Conservation (phyloP, 2,113 vertebrate species). For the Rhinolophus sinicus region DNA sequence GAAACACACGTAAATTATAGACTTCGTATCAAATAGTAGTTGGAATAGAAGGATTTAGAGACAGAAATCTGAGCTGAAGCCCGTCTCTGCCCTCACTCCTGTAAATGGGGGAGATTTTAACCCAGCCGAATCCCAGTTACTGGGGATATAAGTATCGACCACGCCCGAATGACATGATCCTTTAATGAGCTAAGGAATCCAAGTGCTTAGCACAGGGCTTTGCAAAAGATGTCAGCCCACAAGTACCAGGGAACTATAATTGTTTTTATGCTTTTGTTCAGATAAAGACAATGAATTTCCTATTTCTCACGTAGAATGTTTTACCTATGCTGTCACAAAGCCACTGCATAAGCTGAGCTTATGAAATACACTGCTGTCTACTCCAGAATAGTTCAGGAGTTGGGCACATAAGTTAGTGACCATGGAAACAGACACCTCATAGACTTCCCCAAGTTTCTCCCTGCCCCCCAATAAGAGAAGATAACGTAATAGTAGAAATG, state of each 20-base stretch:
- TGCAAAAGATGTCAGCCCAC: not conserved
- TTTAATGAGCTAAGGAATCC: not conserved
- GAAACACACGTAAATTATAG: not conserved
- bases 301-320: not conserved
- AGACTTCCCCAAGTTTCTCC: not conserved
- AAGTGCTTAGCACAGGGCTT: not conserved
- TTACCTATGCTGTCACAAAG: not conserved
- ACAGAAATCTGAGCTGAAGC: not conserved
- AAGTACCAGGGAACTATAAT: not conserved
- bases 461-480: not conserved
- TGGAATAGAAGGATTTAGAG: not conserved
- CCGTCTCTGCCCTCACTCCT: not conserved
- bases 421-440: not conserved
- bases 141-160: not conserved
- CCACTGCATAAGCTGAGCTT: not conserved
- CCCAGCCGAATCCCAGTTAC: not conserved
- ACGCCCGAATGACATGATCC: not conserved
- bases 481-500: rapidly evolving
- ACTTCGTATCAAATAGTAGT: not conserved
- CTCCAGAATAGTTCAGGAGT: not conserved
- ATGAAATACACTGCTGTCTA: not conserved
- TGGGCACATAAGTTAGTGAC: not conserved
- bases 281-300: not conserved
- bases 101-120: not conserved
- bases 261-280: not conserved